These are phyloP conservation scores for Dione vanillae DNA, from an alignment of 2,888 invertebrate genomes.

Conservation along the genomic window DNA sequence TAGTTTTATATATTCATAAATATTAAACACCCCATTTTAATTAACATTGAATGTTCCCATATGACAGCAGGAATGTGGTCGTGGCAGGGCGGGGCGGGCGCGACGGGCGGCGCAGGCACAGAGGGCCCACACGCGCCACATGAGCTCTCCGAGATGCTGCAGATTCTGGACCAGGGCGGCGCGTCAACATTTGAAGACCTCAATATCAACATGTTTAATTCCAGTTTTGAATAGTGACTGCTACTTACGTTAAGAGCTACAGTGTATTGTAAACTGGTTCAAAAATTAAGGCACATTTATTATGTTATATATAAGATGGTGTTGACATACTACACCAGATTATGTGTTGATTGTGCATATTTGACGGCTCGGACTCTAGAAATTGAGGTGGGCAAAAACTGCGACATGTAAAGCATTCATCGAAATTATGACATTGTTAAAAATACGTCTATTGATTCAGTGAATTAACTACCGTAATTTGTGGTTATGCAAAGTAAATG, in stretches of 20 bases:
- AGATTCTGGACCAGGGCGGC: conserved; percentile 94
- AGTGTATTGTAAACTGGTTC: conserved; percentile 12
- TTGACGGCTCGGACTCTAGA: conserved; percentile 15
- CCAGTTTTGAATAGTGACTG: conserved; percentile 78
- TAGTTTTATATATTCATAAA: too few relatives aligned
- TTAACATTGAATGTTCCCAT: conserved; percentile 22
- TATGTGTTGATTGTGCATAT: conserved; percentile 22
- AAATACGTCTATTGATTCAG: conserved; percentile 23
- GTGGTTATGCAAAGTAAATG: conserved; percentile 36
- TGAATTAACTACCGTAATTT: conserved; percentile 21
- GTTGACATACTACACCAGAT: conserved; percentile 21
- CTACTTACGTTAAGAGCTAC: conserved; percentile 23
- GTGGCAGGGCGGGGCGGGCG: conserved; percentile 86
- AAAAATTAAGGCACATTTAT: conserved; percentile 18
- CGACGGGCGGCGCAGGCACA: conserved; percentile 58
- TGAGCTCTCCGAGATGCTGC: conserved; percentile 96
- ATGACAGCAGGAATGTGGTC: conserved; percentile 88
- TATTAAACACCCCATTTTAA: too few relatives aligned
- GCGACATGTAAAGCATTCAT: conserved; percentile 21
- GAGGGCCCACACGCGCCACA: conserved; percentile 83
- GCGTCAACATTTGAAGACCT: conserved; percentile 94
- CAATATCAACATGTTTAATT: conserved; percentile 95
- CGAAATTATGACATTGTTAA: conserved; percentile 12
- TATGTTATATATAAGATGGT: conserved; percentile 29
- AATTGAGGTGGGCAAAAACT: background rate